Evolutionary conservation across 2,797 vertebrate genomes (phyloP).

Genomic region (Morelia viridis): DNA sequence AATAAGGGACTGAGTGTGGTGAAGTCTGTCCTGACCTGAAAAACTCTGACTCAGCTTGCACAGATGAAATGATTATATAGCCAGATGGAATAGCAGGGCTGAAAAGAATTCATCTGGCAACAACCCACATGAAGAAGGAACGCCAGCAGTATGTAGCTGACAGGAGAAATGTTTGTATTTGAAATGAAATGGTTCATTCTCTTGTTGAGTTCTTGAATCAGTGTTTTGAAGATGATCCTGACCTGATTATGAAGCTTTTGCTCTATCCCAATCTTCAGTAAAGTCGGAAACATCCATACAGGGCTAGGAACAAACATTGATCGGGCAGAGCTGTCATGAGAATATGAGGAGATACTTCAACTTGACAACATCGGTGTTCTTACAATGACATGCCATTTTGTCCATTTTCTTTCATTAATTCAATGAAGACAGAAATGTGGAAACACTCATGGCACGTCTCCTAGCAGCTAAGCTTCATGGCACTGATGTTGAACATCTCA

Average conservation of each 20-base stretch:
- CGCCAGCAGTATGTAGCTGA: neutral
- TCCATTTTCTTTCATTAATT: neutral
- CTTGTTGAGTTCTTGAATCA: neutral
- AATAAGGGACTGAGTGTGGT: neutral
- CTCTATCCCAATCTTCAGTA: neutral
- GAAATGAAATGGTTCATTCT: neutral
- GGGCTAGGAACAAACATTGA: neutral
- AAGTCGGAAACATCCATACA: neutral
- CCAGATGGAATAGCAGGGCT: neutral
- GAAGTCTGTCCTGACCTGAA: neutral
- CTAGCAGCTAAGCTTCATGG: neutral
- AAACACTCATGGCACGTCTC: neutral
- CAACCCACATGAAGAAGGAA: neutral
- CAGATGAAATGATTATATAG: neutral
- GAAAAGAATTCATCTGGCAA: neutral
- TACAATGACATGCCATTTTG: neutral
- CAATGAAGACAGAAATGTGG: conserved; percentile 5
- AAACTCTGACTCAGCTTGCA: neutral
- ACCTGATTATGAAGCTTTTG: neutral
- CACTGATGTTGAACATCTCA: neutral
- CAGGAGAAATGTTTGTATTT: neutral
- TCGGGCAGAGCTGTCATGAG: neutral
- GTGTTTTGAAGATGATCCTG: neutral
- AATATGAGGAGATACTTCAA: neutral
- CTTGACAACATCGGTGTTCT: neutral